These are phyloP conservation scores for Labia minor DNA, from an alignment of 2,888 invertebrate genomes.

Conservation along the genomic window DNA sequence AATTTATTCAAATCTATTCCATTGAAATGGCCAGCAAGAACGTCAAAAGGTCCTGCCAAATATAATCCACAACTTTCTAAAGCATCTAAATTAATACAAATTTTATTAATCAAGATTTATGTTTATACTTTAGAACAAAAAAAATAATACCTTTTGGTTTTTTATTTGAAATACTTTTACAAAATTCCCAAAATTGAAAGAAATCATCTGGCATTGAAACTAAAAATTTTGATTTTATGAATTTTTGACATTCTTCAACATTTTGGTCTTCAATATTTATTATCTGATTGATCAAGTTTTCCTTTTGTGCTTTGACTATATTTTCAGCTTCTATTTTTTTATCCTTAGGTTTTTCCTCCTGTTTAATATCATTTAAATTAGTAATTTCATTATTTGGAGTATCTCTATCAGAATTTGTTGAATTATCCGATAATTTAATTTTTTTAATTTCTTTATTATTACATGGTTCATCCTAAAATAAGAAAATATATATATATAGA, in stretches of 20 bases:
- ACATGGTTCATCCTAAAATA: too few species aligned
- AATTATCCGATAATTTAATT: too few species aligned
- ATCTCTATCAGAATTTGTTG: neutral
- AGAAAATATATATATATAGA: too few species aligned
- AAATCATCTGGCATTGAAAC: constrained; percentile 86
- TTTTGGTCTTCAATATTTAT: neutral
- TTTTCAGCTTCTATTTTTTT: constrained; percentile 16
- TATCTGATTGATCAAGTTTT: neutral
- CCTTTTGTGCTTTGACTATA: too few species aligned
- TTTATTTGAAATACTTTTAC: constrained; percentile 44
- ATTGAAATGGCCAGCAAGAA: constrained; percentile 52
- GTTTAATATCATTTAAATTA: neutral
- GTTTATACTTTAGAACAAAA: neutral
- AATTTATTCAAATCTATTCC: constrained; percentile 30
- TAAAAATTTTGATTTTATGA: constrained; percentile 63
- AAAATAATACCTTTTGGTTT: constrained; percentile 39
- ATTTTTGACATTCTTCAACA: constrained; percentile 30
- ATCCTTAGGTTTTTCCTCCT: neutral
- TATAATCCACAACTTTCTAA: constrained; percentile 55
- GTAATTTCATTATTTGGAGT: neutral
- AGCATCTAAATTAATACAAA: constrained; percentile 43
- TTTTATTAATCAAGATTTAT: neutral
- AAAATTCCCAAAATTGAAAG: constrained; percentile 70
- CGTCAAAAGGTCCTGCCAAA: constrained; percentile 81
- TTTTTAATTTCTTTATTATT: too few species aligned